Percentiles rank a stretch among this genome's conserved stretches.
Evolutionary conservation across 2,888 invertebrate species (phyloP).

Genomic region (Dioctria rufipes): DNA sequence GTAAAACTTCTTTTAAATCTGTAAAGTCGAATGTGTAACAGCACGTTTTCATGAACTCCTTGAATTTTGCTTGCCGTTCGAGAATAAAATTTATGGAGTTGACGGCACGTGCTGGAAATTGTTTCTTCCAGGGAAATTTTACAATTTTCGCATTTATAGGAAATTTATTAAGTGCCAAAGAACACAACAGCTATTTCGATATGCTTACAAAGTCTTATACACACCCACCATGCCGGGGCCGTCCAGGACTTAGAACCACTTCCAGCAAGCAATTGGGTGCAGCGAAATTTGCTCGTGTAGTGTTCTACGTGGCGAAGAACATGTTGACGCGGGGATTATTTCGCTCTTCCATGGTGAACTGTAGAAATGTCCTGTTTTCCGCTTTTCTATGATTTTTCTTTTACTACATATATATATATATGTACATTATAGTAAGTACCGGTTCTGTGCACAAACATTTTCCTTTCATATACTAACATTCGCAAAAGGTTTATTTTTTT

Average conservation of each 20-base stretch:
- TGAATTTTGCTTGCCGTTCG: background rate
- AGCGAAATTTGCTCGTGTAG: conserved; percentile 55
- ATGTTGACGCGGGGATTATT: conserved; percentile 48
- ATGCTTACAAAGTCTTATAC: conserved; percentile 56
- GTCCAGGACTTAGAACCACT: conserved; percentile 11
- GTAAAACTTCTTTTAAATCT: conserved; percentile 28
- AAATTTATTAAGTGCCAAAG: conserved; percentile 63
- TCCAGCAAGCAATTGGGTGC: conserved; percentile 6
- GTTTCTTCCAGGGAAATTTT: conserved; percentile 63
- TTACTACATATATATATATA: too few species aligned
- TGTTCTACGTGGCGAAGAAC: conserved; percentile 52
- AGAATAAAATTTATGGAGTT: conserved; percentile 67
- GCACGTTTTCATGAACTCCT: conserved; percentile 23
- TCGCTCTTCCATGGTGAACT: conserved; percentile 28
- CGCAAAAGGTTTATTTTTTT: conserved; percentile 54
- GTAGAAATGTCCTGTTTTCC: conserved; percentile 49
- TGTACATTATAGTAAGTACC: background rate
- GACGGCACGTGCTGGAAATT: conserved; percentile 69
- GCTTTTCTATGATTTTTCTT: conserved; percentile 27
- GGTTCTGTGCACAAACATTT: conserved; percentile 57
- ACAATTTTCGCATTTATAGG: conserved; percentile 60
- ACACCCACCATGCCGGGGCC: background rate
- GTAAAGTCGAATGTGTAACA: conserved; percentile 16
- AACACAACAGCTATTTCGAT: conserved; percentile 62
- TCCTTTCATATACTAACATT: conserved; percentile 53